phyloP scores from a whole-genome alignment of 2,113 vertebrate genomes.

The Onychorhynchus coronatus region DNA sequence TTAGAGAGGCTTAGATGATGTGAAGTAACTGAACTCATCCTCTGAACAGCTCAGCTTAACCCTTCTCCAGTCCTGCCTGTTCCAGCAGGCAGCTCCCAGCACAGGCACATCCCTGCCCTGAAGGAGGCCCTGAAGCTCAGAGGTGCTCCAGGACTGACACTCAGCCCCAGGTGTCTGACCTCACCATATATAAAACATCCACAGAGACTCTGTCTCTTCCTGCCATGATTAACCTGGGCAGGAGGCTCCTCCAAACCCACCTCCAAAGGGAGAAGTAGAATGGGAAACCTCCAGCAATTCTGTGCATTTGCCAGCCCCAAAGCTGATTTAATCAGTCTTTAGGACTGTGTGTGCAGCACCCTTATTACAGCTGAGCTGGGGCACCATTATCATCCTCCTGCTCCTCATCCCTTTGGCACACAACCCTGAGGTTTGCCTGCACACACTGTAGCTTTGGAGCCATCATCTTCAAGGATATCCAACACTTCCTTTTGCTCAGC shows the following conservation, averaged over 20 bases:
- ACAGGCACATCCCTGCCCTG: neutral
- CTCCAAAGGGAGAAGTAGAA: neutral
- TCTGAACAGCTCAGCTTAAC: neutral
- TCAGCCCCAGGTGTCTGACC: neutral
- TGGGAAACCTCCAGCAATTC: neutral
- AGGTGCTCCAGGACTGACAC: neutral
- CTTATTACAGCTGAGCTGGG: neutral
- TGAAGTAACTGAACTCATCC: constrained; percentile 23
- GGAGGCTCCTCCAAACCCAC: neutral
- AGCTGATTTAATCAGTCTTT: neutral
- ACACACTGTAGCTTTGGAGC: neutral
- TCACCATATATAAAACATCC: neutral
- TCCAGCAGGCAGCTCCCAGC: neutral
- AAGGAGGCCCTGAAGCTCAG: neutral
- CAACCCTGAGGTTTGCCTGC: neutral
- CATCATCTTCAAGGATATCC: neutral
- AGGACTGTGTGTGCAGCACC: too few relatives aligned
- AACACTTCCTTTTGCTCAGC: neutral
- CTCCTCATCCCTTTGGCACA: neutral
- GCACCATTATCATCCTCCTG: neutral
- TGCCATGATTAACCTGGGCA: neutral
- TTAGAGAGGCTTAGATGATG: constrained; percentile 38
- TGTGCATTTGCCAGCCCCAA: neutral
- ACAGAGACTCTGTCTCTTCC: neutral
- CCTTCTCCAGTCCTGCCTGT: neutral